A percentile compares a stretch with the other conserved stretches of the same genome.
These are phyloP conservation scores for Ictalurus furcatus DNA, from an alignment of 2,113 vertebrate genomes.

Conservation along the genomic window DNA sequence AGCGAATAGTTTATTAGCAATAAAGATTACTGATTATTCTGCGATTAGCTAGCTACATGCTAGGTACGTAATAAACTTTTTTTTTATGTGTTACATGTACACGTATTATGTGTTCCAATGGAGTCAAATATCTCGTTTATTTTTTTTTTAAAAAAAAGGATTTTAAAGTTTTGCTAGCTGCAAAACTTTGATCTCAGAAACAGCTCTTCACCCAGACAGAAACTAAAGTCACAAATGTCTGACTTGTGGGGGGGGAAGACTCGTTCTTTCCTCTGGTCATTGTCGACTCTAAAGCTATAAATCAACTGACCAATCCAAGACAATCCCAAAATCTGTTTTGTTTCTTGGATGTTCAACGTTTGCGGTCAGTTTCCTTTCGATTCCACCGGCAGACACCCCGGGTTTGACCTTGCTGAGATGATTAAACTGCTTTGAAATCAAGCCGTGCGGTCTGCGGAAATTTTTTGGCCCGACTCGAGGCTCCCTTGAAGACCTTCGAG, in stretches of 20 bases:
- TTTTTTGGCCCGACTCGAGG: slow-evolving; percentile 36
- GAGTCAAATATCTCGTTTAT: not conserved
- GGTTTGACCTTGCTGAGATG: slow-evolving; percentile 46
- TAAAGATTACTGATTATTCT: not conserved
- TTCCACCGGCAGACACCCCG: slow-evolving; percentile 31
- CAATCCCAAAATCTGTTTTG: not conserved
- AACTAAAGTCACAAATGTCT: not conserved
- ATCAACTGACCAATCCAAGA: slow-evolving; percentile 6
- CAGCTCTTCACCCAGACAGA: not conserved
- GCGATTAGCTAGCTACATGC: not conserved
- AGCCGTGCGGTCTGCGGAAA: slow-evolving; percentile 16
- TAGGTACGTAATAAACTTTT: not conserved
- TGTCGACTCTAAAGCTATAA: not conserved
- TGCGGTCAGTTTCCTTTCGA: slow-evolving; percentile 19
- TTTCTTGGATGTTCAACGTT: slow-evolving; percentile 23
- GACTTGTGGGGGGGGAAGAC: too few relatives aligned
- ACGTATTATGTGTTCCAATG: too few relatives aligned
- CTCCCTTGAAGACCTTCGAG: slow-evolving; percentile 38
- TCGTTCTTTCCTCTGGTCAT: not conserved
- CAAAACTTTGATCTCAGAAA: not conserved
- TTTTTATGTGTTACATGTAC: not conserved
- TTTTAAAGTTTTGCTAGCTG: not conserved
- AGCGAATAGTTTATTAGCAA: not conserved
- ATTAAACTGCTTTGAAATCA: slow-evolving; percentile 46
- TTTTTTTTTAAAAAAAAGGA: not conserved